Conservation (phyloP, 2,113 vertebrate genomes). For the Orycteropus afer region DNA sequence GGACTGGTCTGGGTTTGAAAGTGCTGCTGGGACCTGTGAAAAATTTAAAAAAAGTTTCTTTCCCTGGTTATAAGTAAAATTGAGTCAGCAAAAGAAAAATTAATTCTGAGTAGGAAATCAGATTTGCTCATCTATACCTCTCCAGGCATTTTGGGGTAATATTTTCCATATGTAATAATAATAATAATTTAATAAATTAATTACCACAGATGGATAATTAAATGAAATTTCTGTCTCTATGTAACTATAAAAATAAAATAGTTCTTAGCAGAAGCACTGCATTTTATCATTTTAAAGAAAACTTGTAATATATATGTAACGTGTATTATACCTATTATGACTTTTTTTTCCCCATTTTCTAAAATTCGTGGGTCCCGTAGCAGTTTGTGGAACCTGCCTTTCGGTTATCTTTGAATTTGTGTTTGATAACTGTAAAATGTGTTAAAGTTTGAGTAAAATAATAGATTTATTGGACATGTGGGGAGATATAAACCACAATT, state of each 20-base stretch:
- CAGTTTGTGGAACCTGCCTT: constrained; percentile 1
- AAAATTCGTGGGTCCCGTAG: background rate
- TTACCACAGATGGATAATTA: constrained; percentile 10
- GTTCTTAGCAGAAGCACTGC: background rate
- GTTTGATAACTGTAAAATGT: constrained; percentile 35
- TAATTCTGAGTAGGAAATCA: constrained; percentile 27
- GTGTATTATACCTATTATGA: background rate
- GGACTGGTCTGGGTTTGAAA: constrained; percentile 30
- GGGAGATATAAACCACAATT: background rate
- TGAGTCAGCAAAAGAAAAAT: background rate
- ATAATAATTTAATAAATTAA: background rate
- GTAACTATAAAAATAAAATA: background rate
- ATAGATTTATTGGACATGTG: background rate
- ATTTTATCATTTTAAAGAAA: constrained; percentile 42
- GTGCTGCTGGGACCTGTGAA: constrained; percentile 18
- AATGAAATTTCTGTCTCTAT: background rate
- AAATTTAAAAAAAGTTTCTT: background rate
- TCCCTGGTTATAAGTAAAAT: constrained; percentile 29
- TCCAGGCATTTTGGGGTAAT: background rate
- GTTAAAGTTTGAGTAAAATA: background rate
- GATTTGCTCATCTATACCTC: background rate
- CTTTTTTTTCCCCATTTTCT: background rate
- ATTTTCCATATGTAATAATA: background rate
- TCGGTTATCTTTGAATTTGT: constrained; percentile 31
- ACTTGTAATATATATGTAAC: background rate